Conservation (phyloP, 35 echinoderm and acorn worm genomes). For the Strongylocentrotus purpuratus region DNA sequence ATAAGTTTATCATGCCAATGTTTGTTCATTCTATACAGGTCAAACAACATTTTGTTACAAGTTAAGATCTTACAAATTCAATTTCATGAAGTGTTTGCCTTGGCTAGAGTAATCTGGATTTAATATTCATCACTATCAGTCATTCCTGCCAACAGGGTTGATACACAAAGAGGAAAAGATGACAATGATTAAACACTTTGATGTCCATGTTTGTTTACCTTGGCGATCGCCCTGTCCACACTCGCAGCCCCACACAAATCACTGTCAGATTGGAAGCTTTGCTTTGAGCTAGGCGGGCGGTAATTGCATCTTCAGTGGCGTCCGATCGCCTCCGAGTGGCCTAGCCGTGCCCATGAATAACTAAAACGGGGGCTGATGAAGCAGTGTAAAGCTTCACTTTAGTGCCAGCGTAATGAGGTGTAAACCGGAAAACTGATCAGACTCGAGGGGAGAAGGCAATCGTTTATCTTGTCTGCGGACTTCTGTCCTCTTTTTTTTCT, state of each 20-base stretch:
- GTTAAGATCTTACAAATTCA: neutral
- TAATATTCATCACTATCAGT: neutral
- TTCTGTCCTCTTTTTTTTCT: neutral
- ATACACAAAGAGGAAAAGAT: neutral
- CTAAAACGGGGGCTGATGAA: neutral
- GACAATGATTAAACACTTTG: neutral
- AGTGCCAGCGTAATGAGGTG: neutral
- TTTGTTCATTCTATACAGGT: no score
- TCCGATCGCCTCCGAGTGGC: neutral
- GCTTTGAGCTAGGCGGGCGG: neutral
- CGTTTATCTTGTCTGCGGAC: slow-evolving; percentile 11
- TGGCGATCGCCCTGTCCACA: neutral
- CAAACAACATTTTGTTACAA: no score
- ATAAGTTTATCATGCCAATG: neutral
- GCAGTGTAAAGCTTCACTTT: neutral
- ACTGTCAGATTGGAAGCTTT: neutral
- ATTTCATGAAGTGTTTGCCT: neutral
- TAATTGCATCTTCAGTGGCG: neutral
- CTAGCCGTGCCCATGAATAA: slow-evolving; percentile 29
- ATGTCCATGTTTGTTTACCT: neutral
- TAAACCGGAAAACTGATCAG: neutral
- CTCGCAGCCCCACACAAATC: neutral
- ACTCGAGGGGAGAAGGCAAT: neutral
- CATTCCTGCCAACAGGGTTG: neutral
- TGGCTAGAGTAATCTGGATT: neutral